Base-by-base conservation (phyloP, 2,113 vertebrate genomes). In the Hydropotes inermis region DNA sequence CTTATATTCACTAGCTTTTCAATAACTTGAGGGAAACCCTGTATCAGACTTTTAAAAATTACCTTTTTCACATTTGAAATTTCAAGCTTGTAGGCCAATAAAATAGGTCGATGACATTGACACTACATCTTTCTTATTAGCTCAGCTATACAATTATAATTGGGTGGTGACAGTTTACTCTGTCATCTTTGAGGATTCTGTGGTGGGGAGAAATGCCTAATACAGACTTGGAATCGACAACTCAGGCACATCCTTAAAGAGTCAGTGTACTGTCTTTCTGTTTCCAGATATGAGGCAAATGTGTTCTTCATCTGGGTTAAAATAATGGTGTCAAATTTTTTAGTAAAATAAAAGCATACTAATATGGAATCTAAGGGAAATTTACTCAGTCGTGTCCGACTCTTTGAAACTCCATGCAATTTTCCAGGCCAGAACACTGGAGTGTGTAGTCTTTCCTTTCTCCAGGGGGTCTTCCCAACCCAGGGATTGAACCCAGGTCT, bases 71-170 rank as follows among this genome's bases (percentile, higher is more conserved):
- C 81, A 94, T 88, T 96, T 98, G 43, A 98, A 98, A 97, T 58
- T 0, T 0, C 13, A 97, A 97, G 96, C 85, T 85, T 95, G 79
- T 90, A 98, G 81, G 95, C 91, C 92, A 98, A 96, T 76, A 97
- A 98, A 98, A 97, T 52, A 85, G 92, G 95, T 97, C 81, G 97
- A 92, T 95, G 98, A 98, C 58, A 94, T 88, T 98, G 83, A 97
- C 43, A 97, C 76, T 54, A 79, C 92, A 78, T 91, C 79, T 95
- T 84, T 83, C 79, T 97, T 88, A 95, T 97, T 96, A 98, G 97
- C 27, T 79, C 47, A 90, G 76, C 95, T 94, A 97, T 95, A 89
- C 95, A 98, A 97, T 90, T 98, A 92, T 85, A 96, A 97, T 87
- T 84, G 95, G 64, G 64, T 97, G 97, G 92, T 86, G 70, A 97